A percentile compares a stretch with the other conserved stretches of the same genome.
These are phyloP conservation scores for Ectemnius continuus DNA, from an alignment of 2,888 invertebrate genomes.

Conservation along the genomic window DNA sequence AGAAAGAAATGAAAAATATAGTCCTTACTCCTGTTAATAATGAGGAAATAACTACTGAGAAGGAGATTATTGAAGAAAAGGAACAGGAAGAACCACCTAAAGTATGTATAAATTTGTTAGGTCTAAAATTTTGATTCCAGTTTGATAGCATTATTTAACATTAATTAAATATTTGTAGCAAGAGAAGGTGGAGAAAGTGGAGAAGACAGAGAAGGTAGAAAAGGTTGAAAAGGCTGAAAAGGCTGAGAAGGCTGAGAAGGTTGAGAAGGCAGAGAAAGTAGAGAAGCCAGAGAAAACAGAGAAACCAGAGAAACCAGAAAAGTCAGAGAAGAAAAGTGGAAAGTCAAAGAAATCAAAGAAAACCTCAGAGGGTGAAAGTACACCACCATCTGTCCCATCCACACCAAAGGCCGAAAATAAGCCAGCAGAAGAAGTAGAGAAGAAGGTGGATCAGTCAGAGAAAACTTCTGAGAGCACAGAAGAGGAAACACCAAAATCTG, in stretches of 20 bases:
- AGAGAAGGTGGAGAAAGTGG: slow-evolving; percentile 63
- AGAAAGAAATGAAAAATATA: slow-evolving; percentile 70
- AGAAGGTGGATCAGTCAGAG: slow-evolving; percentile 57
- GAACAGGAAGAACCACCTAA: slow-evolving; percentile 62
- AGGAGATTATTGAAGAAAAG: slow-evolving; percentile 63
- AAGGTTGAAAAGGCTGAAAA: slow-evolving; percentile 43
- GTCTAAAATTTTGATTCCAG: slow-evolving; percentile 4
- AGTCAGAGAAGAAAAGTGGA: slow-evolving; percentile 72
- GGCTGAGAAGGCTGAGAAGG: slow-evolving; percentile 71
- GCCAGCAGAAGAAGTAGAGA: slow-evolving; percentile 57
- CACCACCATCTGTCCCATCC: slow-evolving; percentile 39
- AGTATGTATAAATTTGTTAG: slow-evolving; percentile 38
- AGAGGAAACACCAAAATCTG: slow-evolving; percentile 48
- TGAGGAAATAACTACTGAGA: slow-evolving; percentile 60
- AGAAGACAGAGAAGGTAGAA: slow-evolving; percentile 76
- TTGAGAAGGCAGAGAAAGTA: slow-evolving; percentile 22
- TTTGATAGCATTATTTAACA: background rate
- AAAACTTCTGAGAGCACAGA: slow-evolving; percentile 60
- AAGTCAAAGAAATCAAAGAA: slow-evolving; percentile 77
- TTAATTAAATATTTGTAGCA: background rate
- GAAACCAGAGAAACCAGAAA: too few species aligned
- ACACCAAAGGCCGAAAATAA: slow-evolving; percentile 65
- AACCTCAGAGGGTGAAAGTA: slow-evolving; percentile 68
- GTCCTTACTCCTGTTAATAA: slow-evolving; percentile 70
- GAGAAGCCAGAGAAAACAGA: slow-evolving; percentile 69